A percentile compares a stretch with the other conserved stretches of the same genome.
Conservation (phyloP, 2,797 vertebrate species). For the Catamblyrhynchus diadema region DNA sequence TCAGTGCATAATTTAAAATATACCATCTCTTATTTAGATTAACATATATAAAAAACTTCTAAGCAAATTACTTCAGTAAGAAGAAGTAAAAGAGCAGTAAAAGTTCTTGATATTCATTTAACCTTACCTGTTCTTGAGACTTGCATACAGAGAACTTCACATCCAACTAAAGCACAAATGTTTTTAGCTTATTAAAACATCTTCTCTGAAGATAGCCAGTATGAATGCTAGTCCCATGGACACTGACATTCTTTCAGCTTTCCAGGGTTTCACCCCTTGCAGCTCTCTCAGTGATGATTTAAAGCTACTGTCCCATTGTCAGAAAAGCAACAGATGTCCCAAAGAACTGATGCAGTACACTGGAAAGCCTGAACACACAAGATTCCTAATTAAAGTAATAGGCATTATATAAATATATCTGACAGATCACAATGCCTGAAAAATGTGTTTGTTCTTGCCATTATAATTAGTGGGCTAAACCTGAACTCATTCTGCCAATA, state of each 20-base stretch:
- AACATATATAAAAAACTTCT: not conserved
- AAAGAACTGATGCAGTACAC: not conserved
- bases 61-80: not conserved
- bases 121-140: not conserved
- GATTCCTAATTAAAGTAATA: constrained; percentile 10
- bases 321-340: constrained; percentile 26
- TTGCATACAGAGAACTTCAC: not conserved
- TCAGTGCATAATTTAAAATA: not conserved
- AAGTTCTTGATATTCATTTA: not conserved
- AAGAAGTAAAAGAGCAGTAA: not conserved
- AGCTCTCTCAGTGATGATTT: not conserved
- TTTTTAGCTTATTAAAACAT: not conserved
- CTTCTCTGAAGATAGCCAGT: not conserved
- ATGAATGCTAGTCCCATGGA: not conserved
- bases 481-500: constrained; percentile 55
- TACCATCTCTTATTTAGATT: not conserved
- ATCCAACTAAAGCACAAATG: not conserved
- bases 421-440: not conserved
- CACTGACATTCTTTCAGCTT: not conserved
- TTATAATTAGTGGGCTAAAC: constrained; percentile 9
- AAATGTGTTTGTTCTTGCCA: constrained; percentile 14
- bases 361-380: constrained; percentile 12
- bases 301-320: not conserved
- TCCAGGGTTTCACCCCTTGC: not conserved
- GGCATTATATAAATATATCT: not conserved